phyloP scores from a whole-genome alignment of 2,113 vertebrate genomes.

The Gymnorhina tibicen region DNA sequence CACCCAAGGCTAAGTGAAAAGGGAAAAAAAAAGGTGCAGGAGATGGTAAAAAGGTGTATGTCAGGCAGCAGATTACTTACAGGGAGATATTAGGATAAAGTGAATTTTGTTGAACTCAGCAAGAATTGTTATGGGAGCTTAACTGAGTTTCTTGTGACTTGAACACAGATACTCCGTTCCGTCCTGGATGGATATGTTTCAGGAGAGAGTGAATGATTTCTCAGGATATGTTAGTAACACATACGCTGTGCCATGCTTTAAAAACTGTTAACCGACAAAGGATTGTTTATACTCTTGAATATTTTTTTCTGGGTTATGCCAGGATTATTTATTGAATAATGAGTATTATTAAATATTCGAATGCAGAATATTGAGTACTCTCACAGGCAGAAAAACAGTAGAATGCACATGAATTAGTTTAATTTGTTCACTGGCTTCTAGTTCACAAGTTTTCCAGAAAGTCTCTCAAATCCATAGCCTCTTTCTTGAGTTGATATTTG shows the following conservation, averaged over 20 bases:
- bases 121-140: not conserved
- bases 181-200: not conserved
- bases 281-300: not conserved
- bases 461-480: not conserved
- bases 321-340: not conserved
- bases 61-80: not conserved
- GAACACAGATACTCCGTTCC: not conserved
- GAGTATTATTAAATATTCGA: not conserved
- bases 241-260: not conserved
- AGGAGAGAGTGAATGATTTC: not conserved
- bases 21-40: not conserved
- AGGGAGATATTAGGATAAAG: not conserved
- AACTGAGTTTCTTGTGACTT: conserved; percentile 1
- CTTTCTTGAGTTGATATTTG: not conserved
- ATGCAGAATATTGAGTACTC: not conserved
- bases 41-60: not conserved
- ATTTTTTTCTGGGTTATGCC: not conserved
- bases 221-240: not conserved
- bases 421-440: not conserved
- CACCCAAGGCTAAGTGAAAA: not conserved
- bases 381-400: not conserved
- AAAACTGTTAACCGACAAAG: not conserved
- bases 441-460: not conserved
- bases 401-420: not conserved
- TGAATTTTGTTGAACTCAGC: not conserved